Conservation (phyloP, 2,888 invertebrate species). For the Escarpia spicata region DNA sequence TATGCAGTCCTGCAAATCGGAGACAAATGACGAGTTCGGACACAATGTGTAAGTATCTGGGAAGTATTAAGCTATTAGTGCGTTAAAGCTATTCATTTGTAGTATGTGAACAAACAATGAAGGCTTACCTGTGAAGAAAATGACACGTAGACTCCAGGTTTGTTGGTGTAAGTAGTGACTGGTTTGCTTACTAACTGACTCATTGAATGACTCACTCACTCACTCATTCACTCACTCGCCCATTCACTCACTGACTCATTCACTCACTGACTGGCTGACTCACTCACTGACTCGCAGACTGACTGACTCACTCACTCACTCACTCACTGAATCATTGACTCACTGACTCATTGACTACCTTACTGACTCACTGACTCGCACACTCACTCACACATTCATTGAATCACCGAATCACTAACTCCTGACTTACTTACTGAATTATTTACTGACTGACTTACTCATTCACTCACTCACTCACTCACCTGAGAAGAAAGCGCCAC, state of each 20-base stretch:
- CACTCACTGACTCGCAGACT: too few relatives aligned
- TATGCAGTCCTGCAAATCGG: constrained; percentile 43
- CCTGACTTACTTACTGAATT: too few relatives aligned
- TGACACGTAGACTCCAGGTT: constrained; percentile 37
- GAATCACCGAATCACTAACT: too few relatives aligned
- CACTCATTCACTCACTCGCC: too few relatives aligned
- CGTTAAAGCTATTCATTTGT: not conserved
- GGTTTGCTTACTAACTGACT: too few relatives aligned
- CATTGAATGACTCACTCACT: too few relatives aligned
- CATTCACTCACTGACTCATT: not conserved
- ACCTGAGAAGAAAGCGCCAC: constrained; percentile 39
- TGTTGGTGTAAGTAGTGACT: constrained; percentile 23
- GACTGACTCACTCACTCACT: too few relatives aligned
- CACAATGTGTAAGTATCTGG: not conserved
- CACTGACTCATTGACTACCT: too few relatives aligned
- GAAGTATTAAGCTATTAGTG: not conserved
- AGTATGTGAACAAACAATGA: not conserved
- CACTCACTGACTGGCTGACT: constrained; percentile 13
- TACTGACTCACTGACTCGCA: too few relatives aligned
- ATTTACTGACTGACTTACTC: too few relatives aligned
- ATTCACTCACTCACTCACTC: not conserved
- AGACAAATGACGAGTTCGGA: not conserved
- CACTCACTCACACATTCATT: too few relatives aligned
- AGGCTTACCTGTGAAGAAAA: constrained; percentile 34
- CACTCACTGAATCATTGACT: too few relatives aligned